Base-by-base conservation (phyloP, 2,113 vertebrate genomes). In the Prochilodus magdalenae region DNA sequence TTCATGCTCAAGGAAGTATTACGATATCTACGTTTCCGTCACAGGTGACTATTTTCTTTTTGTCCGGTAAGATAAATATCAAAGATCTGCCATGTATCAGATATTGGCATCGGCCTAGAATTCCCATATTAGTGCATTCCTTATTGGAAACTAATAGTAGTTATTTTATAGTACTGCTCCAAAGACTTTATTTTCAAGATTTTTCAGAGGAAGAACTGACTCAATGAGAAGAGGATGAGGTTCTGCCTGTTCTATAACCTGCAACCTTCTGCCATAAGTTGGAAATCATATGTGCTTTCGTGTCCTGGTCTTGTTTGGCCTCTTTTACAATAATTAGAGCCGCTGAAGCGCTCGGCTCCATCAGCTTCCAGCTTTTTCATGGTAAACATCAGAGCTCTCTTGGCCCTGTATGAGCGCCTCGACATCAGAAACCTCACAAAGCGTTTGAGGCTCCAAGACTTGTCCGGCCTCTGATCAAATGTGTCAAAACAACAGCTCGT, bases 381-480 rank as follows among this genome's bases (percentile, higher is more conserved):
- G 20, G 74, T 51, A 75, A 47, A 62, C 36, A 27, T 75, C n/a
- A 62, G 49, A 74, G 2, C 22, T 47, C n/a, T 18, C 69, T 53
- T 15, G 16, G 18, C 15, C 33, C 33, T 24, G 29, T 27, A 55
- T n/a, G 16, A 63, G 29, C 60, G 40, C 11, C 18, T 44, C 29
- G 12, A n/a, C 12, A 53, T n/a, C 29, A 57, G 47, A 27, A 74
- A 49, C 51, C 26, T 69, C 60, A 16, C 47, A 27, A 75, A 65
- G 47, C 55, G 33, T 75, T 16, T 73, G 57, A 65, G 63, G 30
- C 36, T 65, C 51, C 47, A 75, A 83, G 49, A 66, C 66, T 53
- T 53, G 16, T 75, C 36, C 33, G 40, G 66, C 33, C 65, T 80
- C 53, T 63, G 65, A 76, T 80, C 13, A 26, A 62, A 67, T 15